Conservation (phyloP, 2,113 vertebrate genomes). For the Terrapene triunguis region DNA sequence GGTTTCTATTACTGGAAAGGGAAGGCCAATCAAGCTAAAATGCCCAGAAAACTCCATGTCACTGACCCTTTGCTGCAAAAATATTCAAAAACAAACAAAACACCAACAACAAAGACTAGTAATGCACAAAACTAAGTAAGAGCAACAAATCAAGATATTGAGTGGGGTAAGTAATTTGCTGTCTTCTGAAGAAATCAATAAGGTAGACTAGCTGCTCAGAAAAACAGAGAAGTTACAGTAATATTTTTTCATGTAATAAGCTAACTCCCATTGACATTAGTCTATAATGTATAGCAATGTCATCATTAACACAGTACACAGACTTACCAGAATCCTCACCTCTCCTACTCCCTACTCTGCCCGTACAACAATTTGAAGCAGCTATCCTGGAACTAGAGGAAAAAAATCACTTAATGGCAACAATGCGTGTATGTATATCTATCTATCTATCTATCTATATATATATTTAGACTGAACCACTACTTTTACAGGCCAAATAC, state of each 20-base stretch:
- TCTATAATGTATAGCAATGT: too few relatives aligned
- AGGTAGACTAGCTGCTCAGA: background rate
- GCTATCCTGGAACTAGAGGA: background rate
- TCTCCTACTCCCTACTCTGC: too few relatives aligned
- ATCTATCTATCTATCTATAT: too few relatives aligned
- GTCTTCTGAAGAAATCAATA: background rate
- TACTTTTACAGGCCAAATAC: background rate
- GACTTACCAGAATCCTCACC: too few relatives aligned
- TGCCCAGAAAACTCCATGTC: background rate
- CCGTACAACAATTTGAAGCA: background rate
- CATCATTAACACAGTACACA: too few relatives aligned
- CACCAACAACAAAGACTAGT: background rate
- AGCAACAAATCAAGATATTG: background rate
- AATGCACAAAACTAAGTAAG: background rate
- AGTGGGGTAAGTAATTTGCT: background rate
- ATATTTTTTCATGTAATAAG: background rate
- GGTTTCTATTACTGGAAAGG: background rate
- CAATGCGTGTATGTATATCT: background rate
- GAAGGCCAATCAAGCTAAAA: background rate
- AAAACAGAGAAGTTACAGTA: background rate
- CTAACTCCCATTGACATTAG: too few relatives aligned
- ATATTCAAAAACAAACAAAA: background rate
- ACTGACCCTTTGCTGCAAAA: background rate
- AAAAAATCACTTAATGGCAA: background rate
- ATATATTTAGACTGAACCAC: background rate